Evolutionary conservation across 1,140 invertebrate species (phyloP).

Genomic region (Prorops nasuta): DNA sequence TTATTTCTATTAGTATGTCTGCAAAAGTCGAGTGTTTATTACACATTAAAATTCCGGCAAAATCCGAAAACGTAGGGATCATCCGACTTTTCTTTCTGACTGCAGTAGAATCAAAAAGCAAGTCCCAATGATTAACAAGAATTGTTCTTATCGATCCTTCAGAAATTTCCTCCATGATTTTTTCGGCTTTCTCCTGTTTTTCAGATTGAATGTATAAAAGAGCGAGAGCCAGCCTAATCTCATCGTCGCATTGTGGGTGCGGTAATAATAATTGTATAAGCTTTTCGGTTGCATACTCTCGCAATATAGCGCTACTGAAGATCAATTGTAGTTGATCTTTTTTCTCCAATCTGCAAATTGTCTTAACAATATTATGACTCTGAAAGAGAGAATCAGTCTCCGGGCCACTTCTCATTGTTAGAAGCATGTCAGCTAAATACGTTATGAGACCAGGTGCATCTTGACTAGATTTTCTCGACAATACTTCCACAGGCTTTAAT

Average conservation of each 20-base stretch:
- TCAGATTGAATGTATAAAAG: slow-evolving; percentile 60
- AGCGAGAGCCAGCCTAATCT: slow-evolving; percentile 50
- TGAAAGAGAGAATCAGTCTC: slow-evolving; percentile 54
- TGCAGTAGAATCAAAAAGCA: slow-evolving; percentile 56
- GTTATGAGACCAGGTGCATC: slow-evolving; percentile 55
- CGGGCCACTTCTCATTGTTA: slow-evolving; percentile 47
- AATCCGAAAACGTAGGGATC: slow-evolving; percentile 58
- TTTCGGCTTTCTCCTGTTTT: slow-evolving; percentile 51
- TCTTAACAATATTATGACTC: slow-evolving; percentile 56
- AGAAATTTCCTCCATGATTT: slow-evolving; percentile 49
- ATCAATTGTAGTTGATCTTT: slow-evolving; percentile 57
- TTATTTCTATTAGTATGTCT: slow-evolving; percentile 50
- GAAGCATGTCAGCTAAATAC: slow-evolving; percentile 56
- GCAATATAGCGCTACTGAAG: slow-evolving; percentile 56
- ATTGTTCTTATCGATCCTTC: slow-evolving; percentile 41
- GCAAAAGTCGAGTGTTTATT: slow-evolving; percentile 53
- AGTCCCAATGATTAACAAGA: slow-evolving; percentile 53
- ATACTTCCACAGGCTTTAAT: slow-evolving; percentile 54
- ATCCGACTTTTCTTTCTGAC: slow-evolving; percentile 41
- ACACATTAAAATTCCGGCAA: slow-evolving; percentile 57
- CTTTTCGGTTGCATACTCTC: slow-evolving; percentile 62
- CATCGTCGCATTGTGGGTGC: slow-evolving; percentile 36
- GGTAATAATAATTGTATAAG: slow-evolving; percentile 53
- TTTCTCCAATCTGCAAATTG: slow-evolving; percentile 51
- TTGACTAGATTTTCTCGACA: slow-evolving; percentile 43